Evolutionary conservation across 2,797 vertebrate genomes (phyloP).

Genomic region (Ataeniobius toweri): DNA sequence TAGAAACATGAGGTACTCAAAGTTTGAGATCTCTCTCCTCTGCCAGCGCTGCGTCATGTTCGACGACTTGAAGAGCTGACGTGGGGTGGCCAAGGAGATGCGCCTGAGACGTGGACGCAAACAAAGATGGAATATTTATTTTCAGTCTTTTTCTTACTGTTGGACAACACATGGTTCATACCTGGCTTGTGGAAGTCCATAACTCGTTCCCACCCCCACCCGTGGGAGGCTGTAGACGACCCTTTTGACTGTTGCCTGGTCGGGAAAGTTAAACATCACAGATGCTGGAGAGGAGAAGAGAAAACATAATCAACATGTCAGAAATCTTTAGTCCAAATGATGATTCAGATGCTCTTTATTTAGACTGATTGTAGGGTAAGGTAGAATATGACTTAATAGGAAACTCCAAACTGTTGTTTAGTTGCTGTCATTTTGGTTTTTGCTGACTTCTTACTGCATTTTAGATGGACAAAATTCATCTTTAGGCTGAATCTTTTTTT

Average conservation of each 20-base stretch:
- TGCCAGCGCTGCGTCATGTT: slow-evolving; percentile 99
- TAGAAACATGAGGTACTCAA: slow-evolving; percentile 99
- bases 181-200: slow-evolving; percentile 98
- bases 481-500: too few relatives aligned
- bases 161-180: slow-evolving; percentile 52
- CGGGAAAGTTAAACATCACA: slow-evolving; percentile 99
- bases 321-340: not conserved
- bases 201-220: slow-evolving; percentile 98
- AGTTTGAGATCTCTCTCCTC: slow-evolving; percentile 98
- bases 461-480: too few relatives aligned
- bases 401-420: too few relatives aligned
- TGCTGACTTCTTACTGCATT: too few relatives aligned
- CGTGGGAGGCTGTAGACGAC: slow-evolving; percentile 98
- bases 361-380: not conserved
- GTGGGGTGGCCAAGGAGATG: slow-evolving; percentile 95
- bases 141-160: not conserved
- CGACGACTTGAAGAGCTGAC: slow-evolving; percentile 99
- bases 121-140: not conserved
- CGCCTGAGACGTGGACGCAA: slow-evolving; percentile 77
- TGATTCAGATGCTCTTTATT: not conserved
- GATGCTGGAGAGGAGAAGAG: slow-evolving; percentile 83
- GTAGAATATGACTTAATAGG: too few relatives aligned
- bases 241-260: slow-evolving; percentile 96
- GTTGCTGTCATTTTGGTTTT: too few relatives aligned
- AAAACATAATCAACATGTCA: not conserved